Conservation (phyloP, 2,797 vertebrate genomes). For the Oryzias sinensis region DNA sequence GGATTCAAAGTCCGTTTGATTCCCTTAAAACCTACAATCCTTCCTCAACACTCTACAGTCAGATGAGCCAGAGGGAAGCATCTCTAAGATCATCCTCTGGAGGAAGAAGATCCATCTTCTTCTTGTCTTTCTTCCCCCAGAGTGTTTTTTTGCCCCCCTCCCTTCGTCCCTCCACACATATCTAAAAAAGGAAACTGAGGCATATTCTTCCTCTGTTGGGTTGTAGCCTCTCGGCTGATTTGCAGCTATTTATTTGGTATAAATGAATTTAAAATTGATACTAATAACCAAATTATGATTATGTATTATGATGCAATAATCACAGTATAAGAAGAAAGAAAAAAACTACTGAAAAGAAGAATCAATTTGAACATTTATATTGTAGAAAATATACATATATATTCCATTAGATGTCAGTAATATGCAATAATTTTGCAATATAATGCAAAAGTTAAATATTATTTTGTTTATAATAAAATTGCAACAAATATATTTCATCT, state of each 20-base stretch:
- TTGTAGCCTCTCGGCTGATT: conserved; percentile 11
- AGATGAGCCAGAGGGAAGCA: conserved; percentile 31
- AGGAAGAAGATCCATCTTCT: conserved; percentile 37
- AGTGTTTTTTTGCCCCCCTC: conserved; percentile 46
- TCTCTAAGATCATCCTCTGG: conserved; percentile 16
- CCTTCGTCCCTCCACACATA: conserved; percentile 19
- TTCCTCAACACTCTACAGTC: conserved; percentile 7
- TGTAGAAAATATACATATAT: no score
- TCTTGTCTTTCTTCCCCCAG: conserved; percentile 40
- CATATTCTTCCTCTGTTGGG: conserved; percentile 35
- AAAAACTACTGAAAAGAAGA: no score
- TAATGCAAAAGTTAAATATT: no score
- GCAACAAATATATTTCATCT: no score
- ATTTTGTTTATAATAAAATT: no score
- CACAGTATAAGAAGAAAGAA: no score
- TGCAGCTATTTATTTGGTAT: conserved; percentile 8
- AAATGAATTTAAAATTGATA: neutral
- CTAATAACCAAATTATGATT: no score
- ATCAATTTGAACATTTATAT: no score
- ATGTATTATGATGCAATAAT: no score
- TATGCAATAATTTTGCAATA: no score
- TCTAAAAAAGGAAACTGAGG: conserved; percentile 54
- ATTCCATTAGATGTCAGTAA: no score
- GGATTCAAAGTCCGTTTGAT: neutral
- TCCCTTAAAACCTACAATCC: conserved; percentile 13